phyloP scores from a whole-genome alignment of 64 coral and sea anemone species.

The Trachythela sp. region DNA sequence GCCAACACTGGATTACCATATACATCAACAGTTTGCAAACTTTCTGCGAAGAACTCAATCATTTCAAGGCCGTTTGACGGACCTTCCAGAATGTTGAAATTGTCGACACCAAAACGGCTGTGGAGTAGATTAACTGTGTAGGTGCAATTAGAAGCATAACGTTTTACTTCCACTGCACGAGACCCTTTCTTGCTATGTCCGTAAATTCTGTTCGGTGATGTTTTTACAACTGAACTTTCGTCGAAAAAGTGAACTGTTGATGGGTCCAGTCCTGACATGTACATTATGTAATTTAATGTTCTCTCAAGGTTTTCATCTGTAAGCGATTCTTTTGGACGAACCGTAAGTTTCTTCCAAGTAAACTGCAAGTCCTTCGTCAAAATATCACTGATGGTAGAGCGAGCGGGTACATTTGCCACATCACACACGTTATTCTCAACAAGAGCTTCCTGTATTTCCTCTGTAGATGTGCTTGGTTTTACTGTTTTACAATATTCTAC shows the following conservation, averaged over 20 bases:
- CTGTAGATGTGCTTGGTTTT: conserved; percentile 33
- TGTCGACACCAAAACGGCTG: background rate
- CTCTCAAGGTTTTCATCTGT: conserved; percentile 34
- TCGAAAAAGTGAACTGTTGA: background rate
- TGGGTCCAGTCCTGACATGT: conserved; percentile 46
- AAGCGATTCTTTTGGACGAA: conserved; percentile 37
- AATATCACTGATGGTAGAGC: conserved; percentile 48
- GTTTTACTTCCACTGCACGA: background rate
- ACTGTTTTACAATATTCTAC: conserved; percentile 38
- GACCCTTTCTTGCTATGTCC: background rate
- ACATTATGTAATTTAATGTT: conserved; percentile 54
- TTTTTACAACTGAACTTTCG: background rate
- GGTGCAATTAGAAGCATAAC: background rate
- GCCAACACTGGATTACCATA: conserved; percentile 29
- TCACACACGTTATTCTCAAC: conserved; percentile 37
- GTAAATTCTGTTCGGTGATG: background rate
- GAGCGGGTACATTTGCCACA: conserved; percentile 30
- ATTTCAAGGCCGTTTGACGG: conserved; percentile 53
- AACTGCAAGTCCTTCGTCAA: conserved; percentile 46
- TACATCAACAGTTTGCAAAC: conserved; percentile 30
- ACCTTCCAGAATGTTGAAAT: background rate
- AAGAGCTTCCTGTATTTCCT: conserved; percentile 33
- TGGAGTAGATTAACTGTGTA: background rate
- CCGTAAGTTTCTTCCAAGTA: conserved; percentile 44
- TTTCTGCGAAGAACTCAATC: conserved; percentile 42